phyloP scores from a whole-genome alignment of 2,888 invertebrate species.

The Leucoma salicis region DNA sequence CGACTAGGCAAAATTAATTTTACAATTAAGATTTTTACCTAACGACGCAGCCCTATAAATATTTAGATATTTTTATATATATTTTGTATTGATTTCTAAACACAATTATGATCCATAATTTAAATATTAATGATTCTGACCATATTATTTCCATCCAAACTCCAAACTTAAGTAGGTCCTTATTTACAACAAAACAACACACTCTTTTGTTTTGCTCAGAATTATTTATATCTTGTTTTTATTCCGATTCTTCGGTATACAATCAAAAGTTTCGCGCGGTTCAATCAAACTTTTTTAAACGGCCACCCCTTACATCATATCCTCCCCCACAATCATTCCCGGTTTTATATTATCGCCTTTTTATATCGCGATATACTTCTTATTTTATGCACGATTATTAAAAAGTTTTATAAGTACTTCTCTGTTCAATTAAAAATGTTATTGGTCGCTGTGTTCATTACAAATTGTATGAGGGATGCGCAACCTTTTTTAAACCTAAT shows the following conservation, averaged over 20 bases:
- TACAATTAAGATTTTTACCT: too few species aligned
- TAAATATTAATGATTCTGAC: too few species aligned
- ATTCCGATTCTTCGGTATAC: slow-evolving; percentile 65
- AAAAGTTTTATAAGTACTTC: slow-evolving; percentile 41
- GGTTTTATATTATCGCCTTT: slow-evolving; percentile 59
- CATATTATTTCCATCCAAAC: too few species aligned
- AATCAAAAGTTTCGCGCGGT: slow-evolving; percentile 69
- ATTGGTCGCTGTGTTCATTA: neutral
- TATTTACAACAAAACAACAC: slow-evolving; percentile 10
- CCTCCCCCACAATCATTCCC: slow-evolving; percentile 51
- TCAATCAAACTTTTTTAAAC: slow-evolving; percentile 80
- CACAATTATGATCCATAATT: too few species aligned
- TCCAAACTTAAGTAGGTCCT: too few species aligned
- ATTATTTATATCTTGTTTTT: slow-evolving; percentile 62
- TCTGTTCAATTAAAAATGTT: slow-evolving; percentile 20
- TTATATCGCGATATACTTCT: slow-evolving; percentile 62
- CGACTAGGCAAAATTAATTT: too few species aligned
- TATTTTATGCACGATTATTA: slow-evolving; percentile 48
- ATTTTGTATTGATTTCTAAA: too few species aligned
- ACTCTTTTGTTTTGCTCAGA: slow-evolving; percentile 34
- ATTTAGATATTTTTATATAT: too few species aligned
- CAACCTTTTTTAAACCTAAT: too few species aligned
- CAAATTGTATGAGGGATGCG: too few species aligned
- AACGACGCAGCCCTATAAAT: too few species aligned
- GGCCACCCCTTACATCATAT: slow-evolving; percentile 50